Base-by-base conservation (phyloP, 1,140 invertebrate species). In the Drosophila ambigua region DNA sequence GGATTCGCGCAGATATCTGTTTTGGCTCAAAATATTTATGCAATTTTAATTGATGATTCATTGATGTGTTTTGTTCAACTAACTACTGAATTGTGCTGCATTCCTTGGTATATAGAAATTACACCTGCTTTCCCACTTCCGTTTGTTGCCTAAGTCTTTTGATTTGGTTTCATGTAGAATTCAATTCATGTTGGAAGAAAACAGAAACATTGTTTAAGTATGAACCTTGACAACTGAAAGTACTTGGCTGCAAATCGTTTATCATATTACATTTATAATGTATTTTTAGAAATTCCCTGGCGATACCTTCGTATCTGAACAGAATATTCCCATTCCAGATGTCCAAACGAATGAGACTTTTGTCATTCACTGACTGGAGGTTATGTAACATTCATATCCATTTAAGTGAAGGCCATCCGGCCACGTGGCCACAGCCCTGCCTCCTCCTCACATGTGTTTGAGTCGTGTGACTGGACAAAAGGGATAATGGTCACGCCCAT, bases 381-480 rank as follows among this genome's bases (percentile, higher is more conserved):
- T 66, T 51, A 44, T 8, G 35, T 31, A 65, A 59, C 57, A 31
- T 60, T 53, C 39, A 23, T 28, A 16, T 28, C 39, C 9, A 6
- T 31, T 28, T 6, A 5, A 16, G 9, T 31, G 61, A 66, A 66
- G 63, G 63, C 39, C 65, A 28, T 28, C 31, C 6, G 26, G 3
- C 35, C 35, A 39, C 35, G 28, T 16, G 16, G 26, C 63, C 63
- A 65, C 35, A 31, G 31, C 31, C 63, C 48, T 41, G 31, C 15
- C 31, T 64, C n/a, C 45, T 51, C 0, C 43, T 9, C 43, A 71
- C 75, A 83, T 63, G 63, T 83, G 79, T 63, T 43, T 5, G 4
- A 51, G 26, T 59, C 62, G 80, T 79, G 80, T 79, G 79, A 71
- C 58, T 23, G 9, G n/a, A 46, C 41, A 44, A 67, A 55, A 61